A percentile compares a stretch with the other conserved stretches of the same genome.
Evolutionary conservation across 1,140 invertebrate genomes (phyloP).

Genomic region (Phymastichus coffea): DNA sequence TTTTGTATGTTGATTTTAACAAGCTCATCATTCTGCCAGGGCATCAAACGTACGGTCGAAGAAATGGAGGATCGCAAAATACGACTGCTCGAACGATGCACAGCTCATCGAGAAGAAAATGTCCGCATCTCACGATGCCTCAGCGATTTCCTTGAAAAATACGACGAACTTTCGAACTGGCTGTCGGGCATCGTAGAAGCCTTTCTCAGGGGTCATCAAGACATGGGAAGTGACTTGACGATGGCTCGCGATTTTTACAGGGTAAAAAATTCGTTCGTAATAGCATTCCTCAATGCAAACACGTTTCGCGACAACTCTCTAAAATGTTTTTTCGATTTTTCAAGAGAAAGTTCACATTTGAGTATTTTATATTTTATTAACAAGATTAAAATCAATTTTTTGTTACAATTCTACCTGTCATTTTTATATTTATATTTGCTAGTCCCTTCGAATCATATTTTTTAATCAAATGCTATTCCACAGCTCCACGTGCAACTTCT

Average conservation of each 20-base stretch:
- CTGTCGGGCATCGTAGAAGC: conserved; percentile 68
- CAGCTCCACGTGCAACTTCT: conserved; percentile 73
- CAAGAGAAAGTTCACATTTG: too few relatives aligned
- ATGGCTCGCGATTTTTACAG: conserved; percentile 72
- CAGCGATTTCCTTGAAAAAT: conserved; percentile 69
- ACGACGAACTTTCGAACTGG: conserved; percentile 73
- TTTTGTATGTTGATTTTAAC: neutral
- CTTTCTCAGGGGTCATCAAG: conserved; percentile 72
- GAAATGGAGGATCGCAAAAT: conserved; percentile 76
- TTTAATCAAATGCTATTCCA: too few relatives aligned
- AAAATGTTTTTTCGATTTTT: too few relatives aligned
- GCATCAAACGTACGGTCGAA: conserved; percentile 66
- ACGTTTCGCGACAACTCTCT: too few relatives aligned
- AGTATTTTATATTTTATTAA: too few relatives aligned
- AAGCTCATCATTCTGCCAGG: conserved; percentile 43
- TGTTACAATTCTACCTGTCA: too few relatives aligned
- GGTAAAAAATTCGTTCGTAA: too few relatives aligned
- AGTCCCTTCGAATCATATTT: too few relatives aligned
- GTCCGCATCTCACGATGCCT: conserved; percentile 67
- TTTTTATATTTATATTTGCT: too few relatives aligned
- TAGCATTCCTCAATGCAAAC: too few relatives aligned
- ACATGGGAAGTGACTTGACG: conserved; percentile 71
- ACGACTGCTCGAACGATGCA: conserved; percentile 66
- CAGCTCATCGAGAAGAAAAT: conserved; percentile 72
- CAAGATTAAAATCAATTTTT: too few relatives aligned